Conservation (phyloP, 2,113 vertebrate genomes). For the Polypterus bichir region DNA sequence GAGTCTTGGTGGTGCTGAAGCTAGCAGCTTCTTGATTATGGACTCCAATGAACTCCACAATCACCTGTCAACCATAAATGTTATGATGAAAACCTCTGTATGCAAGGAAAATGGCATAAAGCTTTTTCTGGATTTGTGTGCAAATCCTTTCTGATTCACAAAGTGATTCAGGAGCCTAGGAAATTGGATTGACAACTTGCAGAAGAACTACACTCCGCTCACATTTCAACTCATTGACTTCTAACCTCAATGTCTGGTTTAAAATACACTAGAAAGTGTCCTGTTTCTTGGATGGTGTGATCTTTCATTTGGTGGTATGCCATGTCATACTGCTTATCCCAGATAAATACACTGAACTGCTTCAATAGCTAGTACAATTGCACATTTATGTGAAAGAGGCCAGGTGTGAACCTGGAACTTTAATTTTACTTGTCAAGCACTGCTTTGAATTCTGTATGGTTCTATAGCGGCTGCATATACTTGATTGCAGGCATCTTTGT, state of each 20-base stretch:
- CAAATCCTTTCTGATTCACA: constrained; percentile 19
- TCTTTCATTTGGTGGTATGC: constrained; percentile 5
- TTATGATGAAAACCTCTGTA: neutral
- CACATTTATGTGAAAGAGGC: neutral
- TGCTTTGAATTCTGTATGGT: constrained; percentile 11
- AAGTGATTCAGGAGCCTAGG: constrained; percentile 14
- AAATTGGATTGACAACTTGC: neutral
- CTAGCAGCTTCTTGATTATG: constrained; percentile 6
- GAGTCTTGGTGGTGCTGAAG: neutral
- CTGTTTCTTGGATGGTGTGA: neutral
- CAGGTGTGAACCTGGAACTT: constrained; percentile 6
- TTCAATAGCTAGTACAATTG: neutral
- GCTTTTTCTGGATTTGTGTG: constrained; percentile 24
- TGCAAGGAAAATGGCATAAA: constrained; percentile 2
- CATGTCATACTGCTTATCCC: constrained; percentile 2
- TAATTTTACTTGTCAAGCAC: constrained; percentile 15
- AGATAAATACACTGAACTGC: neutral
- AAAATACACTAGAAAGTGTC: constrained; percentile 2
- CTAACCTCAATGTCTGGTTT: neutral
- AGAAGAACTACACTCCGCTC: neutral
- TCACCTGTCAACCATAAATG: constrained; percentile 1
- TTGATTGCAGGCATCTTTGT: neutral
- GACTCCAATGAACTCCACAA: constrained; percentile 2
- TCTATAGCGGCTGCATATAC: constrained; percentile 6
- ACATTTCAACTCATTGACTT: constrained; percentile 17